Conservation (phyloP, 1,140 invertebrate genomes). For the Philopotamus ludificatus region DNA sequence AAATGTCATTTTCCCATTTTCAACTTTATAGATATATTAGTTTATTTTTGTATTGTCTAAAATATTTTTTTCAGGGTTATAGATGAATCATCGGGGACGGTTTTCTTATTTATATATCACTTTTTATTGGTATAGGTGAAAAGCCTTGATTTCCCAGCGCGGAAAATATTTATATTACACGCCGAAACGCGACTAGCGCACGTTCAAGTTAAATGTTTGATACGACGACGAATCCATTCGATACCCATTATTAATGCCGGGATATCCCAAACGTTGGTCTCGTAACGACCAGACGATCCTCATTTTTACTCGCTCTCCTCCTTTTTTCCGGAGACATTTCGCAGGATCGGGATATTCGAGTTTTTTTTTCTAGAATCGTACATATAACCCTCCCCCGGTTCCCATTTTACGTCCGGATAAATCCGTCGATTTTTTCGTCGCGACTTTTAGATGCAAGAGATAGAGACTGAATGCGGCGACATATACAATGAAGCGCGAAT, state of each 20-base stretch:
- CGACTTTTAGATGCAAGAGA: conserved; percentile 5
- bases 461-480: conserved; percentile 12
- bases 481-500: conserved; percentile 2
- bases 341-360: background rate
- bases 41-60: too few relatives aligned
- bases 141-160: too few relatives aligned
- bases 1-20: too few relatives aligned
- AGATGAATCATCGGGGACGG: too few relatives aligned
- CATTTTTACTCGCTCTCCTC: conserved; percentile 5
- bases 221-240: background rate
- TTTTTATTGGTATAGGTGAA: too few relatives aligned
- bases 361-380: too few relatives aligned
- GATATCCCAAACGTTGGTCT: conserved; percentile 3
- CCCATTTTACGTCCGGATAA: conserved; percentile 28
- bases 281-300: conserved; percentile 10
- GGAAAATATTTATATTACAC: too few relatives aligned
- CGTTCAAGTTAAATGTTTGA: too few relatives aligned
- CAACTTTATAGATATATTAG: too few relatives aligned
- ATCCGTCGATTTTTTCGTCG: conserved; percentile 27
- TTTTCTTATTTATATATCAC: too few relatives aligned
- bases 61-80: too few relatives aligned
- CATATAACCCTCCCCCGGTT: conserved; percentile 27
- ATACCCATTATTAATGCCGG: conserved; percentile 17
- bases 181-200: too few relatives aligned
- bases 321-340: conserved; percentile 8